Evolutionary conservation across 2,888 invertebrate species (phyloP), one percentile per base, ranked within the genome.

Genomic region (Agriopis marginaria): DNA sequence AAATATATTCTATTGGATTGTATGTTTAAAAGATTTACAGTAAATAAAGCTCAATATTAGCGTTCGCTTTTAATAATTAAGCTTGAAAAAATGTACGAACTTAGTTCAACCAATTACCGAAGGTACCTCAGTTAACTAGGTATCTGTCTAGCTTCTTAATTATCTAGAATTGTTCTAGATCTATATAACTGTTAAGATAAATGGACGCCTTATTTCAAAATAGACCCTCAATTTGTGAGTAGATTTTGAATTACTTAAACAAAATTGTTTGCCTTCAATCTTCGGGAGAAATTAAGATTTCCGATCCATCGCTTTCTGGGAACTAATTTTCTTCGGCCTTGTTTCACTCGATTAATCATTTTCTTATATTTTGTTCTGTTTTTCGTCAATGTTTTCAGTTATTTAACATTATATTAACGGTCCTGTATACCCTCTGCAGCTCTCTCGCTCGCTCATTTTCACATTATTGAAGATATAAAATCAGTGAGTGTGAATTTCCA

Each of bases 171-270:
- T n/a, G 39, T 54, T 54, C n/a, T n/a, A 54, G 54, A 54, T 40
- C 51, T 51, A n/a, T n/a, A n/a, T n/a, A n/a, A 54, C n/a, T 3
- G 39, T 17, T 45, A 59, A 68, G 59, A 54, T 59, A 59, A 65
- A 69, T 65, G 49, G 61, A 23, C 17, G 40, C 32, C 62, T 53
- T 44, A 56, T 61, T 62, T 62, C 23, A 40, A 64, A 17, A 59
- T 49, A n/a, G 44, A 40, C 39, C 14, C 56, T 47, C 61, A 42
- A 69, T 47, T 63, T 32, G 45, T 11, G 23, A 60, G 53, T 58
- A 56, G 50, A 62, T 65, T 70, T 59, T 4, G 53, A 70, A 63
- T 66, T 69, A 56, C 64, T 55, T 60, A 51, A 51, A 56, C 51
- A 23, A 53, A 51, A 54, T 59, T 64, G 56, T 51, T 65, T 62